Conservation (phyloP, 2,888 invertebrate species). For the Troilus luridus region DNA sequence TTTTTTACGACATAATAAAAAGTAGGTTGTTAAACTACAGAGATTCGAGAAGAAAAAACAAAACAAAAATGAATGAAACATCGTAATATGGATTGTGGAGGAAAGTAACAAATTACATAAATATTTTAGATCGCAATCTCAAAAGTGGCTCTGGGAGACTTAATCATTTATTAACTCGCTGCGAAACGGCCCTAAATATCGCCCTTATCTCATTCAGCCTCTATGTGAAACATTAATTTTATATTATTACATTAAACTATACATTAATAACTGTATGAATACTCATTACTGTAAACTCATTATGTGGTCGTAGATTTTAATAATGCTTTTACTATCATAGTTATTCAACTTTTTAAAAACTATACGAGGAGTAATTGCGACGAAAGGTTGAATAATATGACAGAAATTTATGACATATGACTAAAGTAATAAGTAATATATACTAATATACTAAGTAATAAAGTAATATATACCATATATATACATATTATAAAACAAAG, state of each 20-base stretch:
- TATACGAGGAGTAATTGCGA: too few relatives aligned
- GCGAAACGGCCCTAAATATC: not conserved
- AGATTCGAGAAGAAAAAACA: not conserved
- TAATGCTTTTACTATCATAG: too few relatives aligned
- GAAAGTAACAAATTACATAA: constrained; percentile 20
- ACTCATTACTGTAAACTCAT: too few relatives aligned
- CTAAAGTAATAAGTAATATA: too few relatives aligned
- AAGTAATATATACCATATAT: too few relatives aligned
- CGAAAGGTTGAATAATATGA: too few relatives aligned
- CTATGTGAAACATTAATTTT: not conserved
- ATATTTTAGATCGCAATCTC: constrained; percentile 11
- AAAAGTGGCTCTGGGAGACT: not conserved
- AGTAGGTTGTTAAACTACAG: not conserved
- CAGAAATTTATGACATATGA: too few relatives aligned
- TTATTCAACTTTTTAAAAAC: too few relatives aligned
- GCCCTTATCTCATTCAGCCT: not conserved
- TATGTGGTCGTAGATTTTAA: too few relatives aligned
- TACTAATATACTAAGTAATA: too few relatives aligned
- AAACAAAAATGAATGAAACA: not conserved
- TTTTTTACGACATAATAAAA: not conserved
- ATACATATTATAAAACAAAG: too few relatives aligned
- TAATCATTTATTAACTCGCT: not conserved
- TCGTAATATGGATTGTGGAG: not conserved
- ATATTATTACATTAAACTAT: not conserved
- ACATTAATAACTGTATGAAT: not conserved